These are phyloP conservation scores for Lepidothrix coronata DNA, from an alignment of 2,113 vertebrate species.

Conservation along the genomic window DNA sequence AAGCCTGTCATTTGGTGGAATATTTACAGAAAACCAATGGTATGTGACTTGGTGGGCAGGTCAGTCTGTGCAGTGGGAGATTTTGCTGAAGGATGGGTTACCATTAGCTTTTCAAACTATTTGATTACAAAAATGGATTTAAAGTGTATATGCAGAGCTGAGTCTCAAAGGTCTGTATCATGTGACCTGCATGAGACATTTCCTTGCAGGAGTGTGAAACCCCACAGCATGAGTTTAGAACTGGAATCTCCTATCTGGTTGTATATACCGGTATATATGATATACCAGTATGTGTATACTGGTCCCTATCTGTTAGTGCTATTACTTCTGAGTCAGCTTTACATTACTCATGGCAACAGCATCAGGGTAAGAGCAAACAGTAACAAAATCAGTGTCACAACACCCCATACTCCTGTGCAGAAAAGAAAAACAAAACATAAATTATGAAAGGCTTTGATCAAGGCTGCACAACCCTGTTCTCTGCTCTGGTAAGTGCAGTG, in stretches of 20 bases:
- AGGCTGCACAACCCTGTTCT: not conserved
- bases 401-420: not conserved
- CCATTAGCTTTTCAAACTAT: not conserved
- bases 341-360: not conserved
- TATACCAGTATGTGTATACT: not conserved
- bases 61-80: not conserved
- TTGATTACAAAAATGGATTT: not conserved
- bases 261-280: no score
- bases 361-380: not conserved
- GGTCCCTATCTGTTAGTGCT: not conserved
- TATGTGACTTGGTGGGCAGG: not conserved
- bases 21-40: not conserved
- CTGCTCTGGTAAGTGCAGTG: not conserved
- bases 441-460: not conserved
- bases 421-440: not conserved
- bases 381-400: not conserved
- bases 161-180: not conserved
- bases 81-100: not conserved
- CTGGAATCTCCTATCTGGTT: not conserved
- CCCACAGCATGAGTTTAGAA: not conserved
- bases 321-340: not conserved
- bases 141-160: not conserved
- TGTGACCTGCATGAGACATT: not conserved
- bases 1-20: not conserved
- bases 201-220: not conserved